phyloP scores from a whole-genome alignment of 1,140 invertebrate species.

The Achatina immaculata region DNA sequence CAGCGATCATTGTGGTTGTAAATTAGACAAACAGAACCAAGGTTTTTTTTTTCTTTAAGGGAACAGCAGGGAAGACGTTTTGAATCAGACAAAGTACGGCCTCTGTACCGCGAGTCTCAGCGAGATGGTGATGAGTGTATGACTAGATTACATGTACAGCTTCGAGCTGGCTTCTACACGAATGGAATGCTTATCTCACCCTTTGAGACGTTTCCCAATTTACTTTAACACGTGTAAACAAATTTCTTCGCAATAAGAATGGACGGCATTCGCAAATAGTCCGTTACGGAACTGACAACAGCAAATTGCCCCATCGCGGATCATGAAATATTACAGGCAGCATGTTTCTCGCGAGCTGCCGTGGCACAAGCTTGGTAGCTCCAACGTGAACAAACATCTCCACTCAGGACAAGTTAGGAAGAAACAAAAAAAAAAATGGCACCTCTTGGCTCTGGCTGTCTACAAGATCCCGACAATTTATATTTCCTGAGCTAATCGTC shows the following conservation, averaged over 20 bases:
- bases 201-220: slow-evolving; percentile 14
- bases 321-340: slow-evolving; percentile 6
- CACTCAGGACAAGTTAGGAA: no score
- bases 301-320: background rate
- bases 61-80: background rate
- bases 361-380: background rate
- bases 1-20: background rate
- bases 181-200: background rate
- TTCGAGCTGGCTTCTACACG: background rate
- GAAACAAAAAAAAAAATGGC: no score
- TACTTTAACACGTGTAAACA: slow-evolving; percentile 10
- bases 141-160: background rate
- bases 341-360: background rate
- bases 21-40: background rate
- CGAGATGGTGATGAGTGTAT: background rate
- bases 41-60: background rate
- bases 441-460: no score
- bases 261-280: slow-evolving; percentile 7
- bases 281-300: slow-evolving; percentile 15
- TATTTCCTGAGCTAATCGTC: no score
- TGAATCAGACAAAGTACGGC: background rate
- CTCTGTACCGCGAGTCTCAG: background rate
- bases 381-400: no score
- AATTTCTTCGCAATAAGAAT: background rate
- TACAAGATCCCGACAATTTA: no score